Evolutionary conservation across 30 jellyfish, hydroid and myxozoan species (phyloP).

Genomic region (Haliclystus octoradiatus): DNA sequence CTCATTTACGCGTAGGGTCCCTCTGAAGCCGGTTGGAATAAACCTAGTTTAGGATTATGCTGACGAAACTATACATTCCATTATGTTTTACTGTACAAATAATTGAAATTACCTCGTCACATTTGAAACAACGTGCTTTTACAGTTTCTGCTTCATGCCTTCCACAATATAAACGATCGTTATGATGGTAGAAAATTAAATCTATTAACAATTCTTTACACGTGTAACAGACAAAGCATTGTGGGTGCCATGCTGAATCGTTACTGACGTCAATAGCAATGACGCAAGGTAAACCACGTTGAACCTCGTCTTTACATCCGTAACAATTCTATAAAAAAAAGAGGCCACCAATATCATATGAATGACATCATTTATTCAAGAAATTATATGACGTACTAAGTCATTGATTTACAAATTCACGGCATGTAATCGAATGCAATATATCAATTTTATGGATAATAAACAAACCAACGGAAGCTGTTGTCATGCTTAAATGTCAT

Average conservation of each 20-base stretch:
- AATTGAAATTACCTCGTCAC: constrained; percentile 84
- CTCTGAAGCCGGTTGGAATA: too few relatives aligned
- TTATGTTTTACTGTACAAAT: neutral
- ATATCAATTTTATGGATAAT: too few relatives aligned
- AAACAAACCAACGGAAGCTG: too few relatives aligned
- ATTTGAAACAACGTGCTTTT: constrained; percentile 83
- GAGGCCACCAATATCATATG: neutral
- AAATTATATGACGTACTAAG: too few relatives aligned
- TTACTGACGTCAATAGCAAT: constrained; percentile 55
- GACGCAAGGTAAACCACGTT: constrained; percentile 48
- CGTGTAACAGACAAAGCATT: constrained; percentile 63
- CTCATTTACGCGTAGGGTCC: too few relatives aligned
- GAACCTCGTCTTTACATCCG: constrained; percentile 45
- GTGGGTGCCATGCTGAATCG: constrained; percentile 94
- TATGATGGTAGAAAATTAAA: constrained; percentile 47
- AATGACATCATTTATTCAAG: too few relatives aligned
- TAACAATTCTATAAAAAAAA: constrained; percentile 46
- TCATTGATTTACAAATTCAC: too few relatives aligned
- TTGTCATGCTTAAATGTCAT: too few relatives aligned
- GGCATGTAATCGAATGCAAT: too few relatives aligned
- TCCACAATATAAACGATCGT: constrained; percentile 68
- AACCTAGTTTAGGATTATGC: too few relatives aligned
- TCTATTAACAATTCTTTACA: constrained; percentile 86
- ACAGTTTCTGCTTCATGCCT: constrained; percentile 83
- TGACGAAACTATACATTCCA: too few relatives aligned